phyloP scores from a whole-genome alignment of 1,140 invertebrate species.

The Drosophila rhopaloa region DNA sequence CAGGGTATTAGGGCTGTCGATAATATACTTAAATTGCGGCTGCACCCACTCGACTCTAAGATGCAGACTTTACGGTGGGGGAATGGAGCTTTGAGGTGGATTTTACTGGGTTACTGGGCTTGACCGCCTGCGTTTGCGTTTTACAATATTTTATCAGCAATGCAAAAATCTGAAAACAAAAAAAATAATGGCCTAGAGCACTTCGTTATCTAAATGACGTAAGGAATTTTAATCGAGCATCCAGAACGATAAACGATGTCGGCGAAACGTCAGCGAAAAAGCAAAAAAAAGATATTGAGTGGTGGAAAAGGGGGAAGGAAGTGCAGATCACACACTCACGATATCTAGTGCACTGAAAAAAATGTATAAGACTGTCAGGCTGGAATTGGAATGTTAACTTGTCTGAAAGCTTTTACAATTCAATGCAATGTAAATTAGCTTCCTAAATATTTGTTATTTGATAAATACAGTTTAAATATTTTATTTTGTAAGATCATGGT shows the following conservation, averaged over 20 bases:
- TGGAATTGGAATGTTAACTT: too few relatives aligned
- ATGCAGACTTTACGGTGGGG: slow-evolving; percentile 5
- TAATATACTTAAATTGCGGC: slow-evolving; percentile 6
- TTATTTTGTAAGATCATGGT: too few relatives aligned
- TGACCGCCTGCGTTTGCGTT: slow-evolving; percentile 15
- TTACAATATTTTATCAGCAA: slow-evolving; percentile 39
- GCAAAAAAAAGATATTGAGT: neutral
- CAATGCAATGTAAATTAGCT: too few relatives aligned
- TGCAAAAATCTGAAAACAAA: slow-evolving; percentile 27
- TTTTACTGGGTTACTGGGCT: slow-evolving; percentile 55
- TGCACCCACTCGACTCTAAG: slow-evolving; percentile 39
- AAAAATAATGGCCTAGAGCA: slow-evolving; percentile 5
- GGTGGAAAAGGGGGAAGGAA: neutral
- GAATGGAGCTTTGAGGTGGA: neutral
- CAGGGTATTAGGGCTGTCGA: slow-evolving; percentile 36
- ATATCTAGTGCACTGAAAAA: slow-evolving; percentile 5
- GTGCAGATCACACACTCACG: slow-evolving; percentile 9
- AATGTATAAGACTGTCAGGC: neutral
- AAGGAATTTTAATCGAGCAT: slow-evolving; percentile 81
- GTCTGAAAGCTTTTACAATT: too few relatives aligned
- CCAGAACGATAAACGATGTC: slow-evolving; percentile 71
- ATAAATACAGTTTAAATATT: too few relatives aligned
- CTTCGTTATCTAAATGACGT: slow-evolving; percentile 70
- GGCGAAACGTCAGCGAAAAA: slow-evolving; percentile 32
- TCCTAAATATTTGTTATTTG: too few relatives aligned